Percentiles rank a stretch among this genome's conserved stretches.
Conservation (phyloP, 2,113 vertebrate species). For the Actinemys pallida region DNA sequence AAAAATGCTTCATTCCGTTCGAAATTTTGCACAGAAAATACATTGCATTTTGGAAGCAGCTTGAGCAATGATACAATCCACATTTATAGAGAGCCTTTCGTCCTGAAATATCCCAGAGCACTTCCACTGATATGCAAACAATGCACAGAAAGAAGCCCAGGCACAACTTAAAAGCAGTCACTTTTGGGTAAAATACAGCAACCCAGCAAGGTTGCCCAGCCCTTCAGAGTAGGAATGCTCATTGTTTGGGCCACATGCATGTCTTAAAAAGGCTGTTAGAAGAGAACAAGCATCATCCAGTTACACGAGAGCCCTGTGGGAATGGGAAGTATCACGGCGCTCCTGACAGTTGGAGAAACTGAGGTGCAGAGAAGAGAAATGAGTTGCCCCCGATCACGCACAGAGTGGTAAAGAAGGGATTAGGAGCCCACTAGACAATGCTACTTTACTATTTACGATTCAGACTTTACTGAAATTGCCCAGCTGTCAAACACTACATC, state of each 20-base stretch:
- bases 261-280: not conserved
- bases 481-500: not conserved
- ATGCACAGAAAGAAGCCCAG: fast-evolving
- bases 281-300: not conserved
- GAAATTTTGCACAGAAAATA: not conserved
- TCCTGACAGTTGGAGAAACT: fast-evolving
- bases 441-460: not conserved
- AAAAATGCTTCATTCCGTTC: not conserved
- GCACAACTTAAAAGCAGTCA: fast-evolving
- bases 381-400: fast-evolving
- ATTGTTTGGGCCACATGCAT: not conserved
- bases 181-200: fast-evolving
- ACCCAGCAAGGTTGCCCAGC: not conserved
- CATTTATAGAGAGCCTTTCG: constrained; percentile 39
- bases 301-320: not conserved
- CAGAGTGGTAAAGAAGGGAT: not conserved
- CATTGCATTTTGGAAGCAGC: constrained; percentile 25
- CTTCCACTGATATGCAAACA: not conserved
- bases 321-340: not conserved
- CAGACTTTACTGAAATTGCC: not conserved
- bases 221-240: not conserved
- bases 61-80: constrained; percentile 19
- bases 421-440: not conserved
- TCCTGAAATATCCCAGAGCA: constrained; percentile 7
- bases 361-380: not conserved